Conservation (phyloP, 2,113 vertebrate genomes). For the Alouatta palliata region DNA sequence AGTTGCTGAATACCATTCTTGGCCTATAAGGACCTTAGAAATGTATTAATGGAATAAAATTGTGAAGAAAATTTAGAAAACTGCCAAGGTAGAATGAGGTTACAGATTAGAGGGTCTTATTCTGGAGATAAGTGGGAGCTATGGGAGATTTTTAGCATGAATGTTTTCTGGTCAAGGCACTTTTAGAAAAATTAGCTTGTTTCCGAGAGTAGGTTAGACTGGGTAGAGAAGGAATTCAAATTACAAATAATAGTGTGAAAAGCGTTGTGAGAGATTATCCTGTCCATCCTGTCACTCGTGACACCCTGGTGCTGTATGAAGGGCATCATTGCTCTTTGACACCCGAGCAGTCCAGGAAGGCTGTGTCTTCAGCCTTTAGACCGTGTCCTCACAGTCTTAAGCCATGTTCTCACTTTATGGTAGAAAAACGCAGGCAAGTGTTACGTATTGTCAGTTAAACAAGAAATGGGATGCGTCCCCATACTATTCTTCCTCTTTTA, state of each 20-base stretch:
- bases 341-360: background rate
- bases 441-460: background rate
- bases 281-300: rapidly evolving
- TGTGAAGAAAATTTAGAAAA: background rate
- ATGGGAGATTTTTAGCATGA: background rate
- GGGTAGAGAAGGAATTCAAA: background rate
- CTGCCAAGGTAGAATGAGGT: background rate
- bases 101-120: background rate
- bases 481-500: background rate
- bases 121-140: background rate
- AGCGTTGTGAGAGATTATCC: background rate
- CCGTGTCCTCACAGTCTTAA: too few relatives aligned
- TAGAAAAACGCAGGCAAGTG: background rate
- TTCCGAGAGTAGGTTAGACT: background rate
- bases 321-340: background rate
- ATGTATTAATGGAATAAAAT: background rate
- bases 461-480: background rate
- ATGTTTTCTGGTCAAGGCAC: background rate
- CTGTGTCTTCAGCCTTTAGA: background rate
- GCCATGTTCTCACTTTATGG: background rate
- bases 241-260: background rate
- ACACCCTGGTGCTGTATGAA: background rate
- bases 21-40: background rate
- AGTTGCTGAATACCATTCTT: background rate
- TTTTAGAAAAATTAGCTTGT: background rate